These are phyloP conservation scores for Sinelater perroti DNA, from an alignment of 2,888 invertebrate species.

Conservation along the genomic window DNA sequence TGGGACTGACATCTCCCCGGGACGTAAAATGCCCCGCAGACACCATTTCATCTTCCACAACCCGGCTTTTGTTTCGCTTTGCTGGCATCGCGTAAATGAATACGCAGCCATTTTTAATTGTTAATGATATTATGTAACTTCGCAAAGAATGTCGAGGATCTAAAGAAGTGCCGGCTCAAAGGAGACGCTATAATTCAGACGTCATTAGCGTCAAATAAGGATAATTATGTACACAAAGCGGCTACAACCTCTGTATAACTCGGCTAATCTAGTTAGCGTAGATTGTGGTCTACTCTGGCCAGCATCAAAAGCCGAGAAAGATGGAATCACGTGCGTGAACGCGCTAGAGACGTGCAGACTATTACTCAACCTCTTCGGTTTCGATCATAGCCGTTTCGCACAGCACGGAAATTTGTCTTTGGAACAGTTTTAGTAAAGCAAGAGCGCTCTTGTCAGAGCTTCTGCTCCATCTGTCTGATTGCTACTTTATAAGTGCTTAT, in stretches of 20 bases:
- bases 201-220: constrained; percentile 27
- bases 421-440: constrained; percentile 27
- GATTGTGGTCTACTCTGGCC: constrained; percentile 21
- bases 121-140: constrained; percentile 33
- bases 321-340: constrained; percentile 27
- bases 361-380: constrained; percentile 21
- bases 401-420: constrained; percentile 22
- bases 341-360: constrained; percentile 23
- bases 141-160: constrained; percentile 20
- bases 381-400: constrained; percentile 25
- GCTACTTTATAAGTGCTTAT: constrained; percentile 31
- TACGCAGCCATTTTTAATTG: constrained; percentile 34
- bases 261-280: constrained; percentile 24
- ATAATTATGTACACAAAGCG: constrained; percentile 30
- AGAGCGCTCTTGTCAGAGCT: constrained; percentile 20
- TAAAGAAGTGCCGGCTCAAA: constrained; percentile 21
- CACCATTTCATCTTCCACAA: constrained; percentile 45
- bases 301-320: constrained; percentile 20
- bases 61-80: constrained; percentile 30
- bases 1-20: constrained; percentile 48
- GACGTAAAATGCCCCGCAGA: constrained; percentile 50
- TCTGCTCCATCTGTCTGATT: constrained; percentile 29
- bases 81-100: constrained; percentile 35
- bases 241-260: constrained; percentile 25
- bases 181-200: constrained; percentile 23